These are phyloP conservation scores for Koerneria pararmatus DNA, from an alignment of 2,888 invertebrate species.

Conservation along the genomic window DNA sequence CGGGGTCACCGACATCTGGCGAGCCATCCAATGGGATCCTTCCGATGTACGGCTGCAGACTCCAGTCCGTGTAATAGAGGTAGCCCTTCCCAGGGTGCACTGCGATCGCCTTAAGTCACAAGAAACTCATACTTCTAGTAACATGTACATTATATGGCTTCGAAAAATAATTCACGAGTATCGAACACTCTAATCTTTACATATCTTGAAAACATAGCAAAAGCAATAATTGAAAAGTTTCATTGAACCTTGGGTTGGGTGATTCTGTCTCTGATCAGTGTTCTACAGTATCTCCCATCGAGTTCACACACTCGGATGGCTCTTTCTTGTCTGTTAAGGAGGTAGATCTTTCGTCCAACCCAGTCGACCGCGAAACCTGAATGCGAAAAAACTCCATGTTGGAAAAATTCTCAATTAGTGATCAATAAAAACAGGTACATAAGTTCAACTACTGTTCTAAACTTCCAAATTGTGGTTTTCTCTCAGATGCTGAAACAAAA, in stretches of 20 bases:
- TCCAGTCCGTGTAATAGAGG: conserved; percentile 91
- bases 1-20: conserved; percentile 38
- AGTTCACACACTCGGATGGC: conserved; percentile 90
- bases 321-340: conserved; percentile 90
- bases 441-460: no score
- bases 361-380: conserved; percentile 81
- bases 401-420: no score
- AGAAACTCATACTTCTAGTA: background rate
- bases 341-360: conserved; percentile 90
- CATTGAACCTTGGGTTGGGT: conserved; percentile 90
- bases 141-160: background rate
- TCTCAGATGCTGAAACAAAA: no score
- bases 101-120: conserved; percentile 74
- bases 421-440: no score
- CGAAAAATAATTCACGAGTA: no score
- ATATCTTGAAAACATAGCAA: no score
- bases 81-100: conserved; percentile 78
- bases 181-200: no score
- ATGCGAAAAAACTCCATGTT: conserved; percentile 60
- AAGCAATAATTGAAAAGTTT: conserved; percentile 73
- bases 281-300: conserved; percentile 79
- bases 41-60: conserved; percentile 82
- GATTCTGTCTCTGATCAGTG: conserved; percentile 76
- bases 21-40: conserved; percentile 95
- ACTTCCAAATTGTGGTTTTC: no score